Percentiles rank a stretch among this genome's conserved stretches.
Evolutionary conservation across 2,797 vertebrate species (phyloP).

Genomic region (Lindbergichthys nudifrons): DNA sequence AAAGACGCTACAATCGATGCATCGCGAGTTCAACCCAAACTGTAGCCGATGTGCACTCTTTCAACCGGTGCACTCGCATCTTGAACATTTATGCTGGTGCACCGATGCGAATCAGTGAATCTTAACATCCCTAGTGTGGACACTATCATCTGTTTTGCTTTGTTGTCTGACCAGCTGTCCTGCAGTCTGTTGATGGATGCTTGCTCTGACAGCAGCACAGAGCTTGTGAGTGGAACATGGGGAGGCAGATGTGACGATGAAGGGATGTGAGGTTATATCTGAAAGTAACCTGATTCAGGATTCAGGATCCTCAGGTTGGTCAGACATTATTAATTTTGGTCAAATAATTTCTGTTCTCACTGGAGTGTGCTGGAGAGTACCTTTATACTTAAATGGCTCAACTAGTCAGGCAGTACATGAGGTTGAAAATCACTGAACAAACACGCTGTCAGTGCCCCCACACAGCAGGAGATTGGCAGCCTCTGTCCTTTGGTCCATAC

Average conservation of each 20-base stretch:
- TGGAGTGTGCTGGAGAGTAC: neutral
- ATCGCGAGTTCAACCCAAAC: too few relatives aligned
- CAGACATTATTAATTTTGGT: neutral
- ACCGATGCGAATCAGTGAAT: too few relatives aligned
- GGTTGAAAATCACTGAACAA: conserved; percentile 5
- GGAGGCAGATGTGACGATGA: conserved; percentile 10
- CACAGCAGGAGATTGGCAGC: neutral
- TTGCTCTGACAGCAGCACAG: conserved; percentile 36
- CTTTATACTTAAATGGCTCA: conserved; percentile 21
- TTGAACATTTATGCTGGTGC: too few relatives aligned
- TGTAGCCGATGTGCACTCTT: too few relatives aligned
- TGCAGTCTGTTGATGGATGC: conserved; percentile 36
- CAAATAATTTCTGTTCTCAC: neutral
- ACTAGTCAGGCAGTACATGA: neutral
- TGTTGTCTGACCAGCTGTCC: conserved; percentile 19
- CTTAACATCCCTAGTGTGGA: too few relatives aligned
- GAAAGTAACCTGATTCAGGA: conserved; percentile 18
- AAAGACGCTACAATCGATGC: too few relatives aligned
- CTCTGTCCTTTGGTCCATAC: neutral
- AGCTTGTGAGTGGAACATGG: neutral
- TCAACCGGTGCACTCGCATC: too few relatives aligned
- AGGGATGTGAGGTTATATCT: conserved; percentile 19
- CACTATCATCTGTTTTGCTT: neutral
- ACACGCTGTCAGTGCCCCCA: neutral
- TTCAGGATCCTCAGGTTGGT: neutral